These are phyloP conservation scores for Colletes gigas DNA, from an alignment of 1,140 invertebrate genomes.

Conservation along the genomic window DNA sequence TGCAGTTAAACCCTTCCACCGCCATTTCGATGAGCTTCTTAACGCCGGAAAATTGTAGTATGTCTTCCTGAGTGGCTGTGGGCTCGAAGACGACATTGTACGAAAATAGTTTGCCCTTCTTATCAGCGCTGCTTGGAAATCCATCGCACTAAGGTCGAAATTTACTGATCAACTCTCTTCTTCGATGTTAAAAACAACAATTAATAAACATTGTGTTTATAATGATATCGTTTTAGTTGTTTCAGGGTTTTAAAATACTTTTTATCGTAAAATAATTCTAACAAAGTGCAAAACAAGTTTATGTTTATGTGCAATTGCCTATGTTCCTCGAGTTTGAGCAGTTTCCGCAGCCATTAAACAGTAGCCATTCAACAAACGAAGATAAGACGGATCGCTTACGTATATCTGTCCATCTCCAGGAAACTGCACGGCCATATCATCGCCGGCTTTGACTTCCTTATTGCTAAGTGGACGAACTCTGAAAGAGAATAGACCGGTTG, in stretches of 20 bases:
- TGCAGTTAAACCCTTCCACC: constrained; percentile 95
- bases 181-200: too few relatives aligned
- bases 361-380: not conserved
- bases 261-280: too few relatives aligned
- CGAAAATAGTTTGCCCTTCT: constrained; percentile 90
- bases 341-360: too few relatives aligned
- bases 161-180: not conserved
- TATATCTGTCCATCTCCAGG: constrained; percentile 90
- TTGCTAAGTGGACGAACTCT: constrained; percentile 65
- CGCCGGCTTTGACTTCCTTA: constrained; percentile 85
- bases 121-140: constrained; percentile 75
- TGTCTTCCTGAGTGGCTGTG: constrained; percentile 90
- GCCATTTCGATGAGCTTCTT: constrained; percentile 95
- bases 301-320: not conserved
- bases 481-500: not conserved
- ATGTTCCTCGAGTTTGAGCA: not conserved
- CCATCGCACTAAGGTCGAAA: not conserved
- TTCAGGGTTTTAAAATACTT: too few relatives aligned
- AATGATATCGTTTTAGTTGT: too few relatives aligned
- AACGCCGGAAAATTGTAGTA: constrained; percentile 91
- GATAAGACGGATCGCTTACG: constrained; percentile 78
- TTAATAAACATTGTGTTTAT: too few relatives aligned
- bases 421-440: constrained; percentile 86
- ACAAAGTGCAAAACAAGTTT: too few relatives aligned
- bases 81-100: constrained; percentile 95